phyloP scores from a whole-genome alignment of 2,888 invertebrate genomes.

The Drosophila glabriapex region DNA sequence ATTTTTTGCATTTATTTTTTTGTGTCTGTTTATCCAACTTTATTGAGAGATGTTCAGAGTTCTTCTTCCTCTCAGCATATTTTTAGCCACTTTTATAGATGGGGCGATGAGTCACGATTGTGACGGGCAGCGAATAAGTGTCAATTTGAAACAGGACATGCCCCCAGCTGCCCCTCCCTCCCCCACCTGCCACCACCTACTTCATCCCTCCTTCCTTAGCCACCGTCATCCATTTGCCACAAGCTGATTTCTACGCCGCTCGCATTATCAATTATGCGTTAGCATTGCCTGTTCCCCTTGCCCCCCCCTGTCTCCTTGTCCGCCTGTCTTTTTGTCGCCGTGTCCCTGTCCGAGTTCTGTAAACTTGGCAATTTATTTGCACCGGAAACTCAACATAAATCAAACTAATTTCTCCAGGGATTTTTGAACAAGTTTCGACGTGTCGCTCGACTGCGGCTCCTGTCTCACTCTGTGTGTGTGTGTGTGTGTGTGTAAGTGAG shows the following conservation, averaged over 20 bases:
- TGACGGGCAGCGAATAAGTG: constrained; percentile 33
- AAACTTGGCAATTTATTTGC: constrained; percentile 82
- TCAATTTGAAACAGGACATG: constrained; percentile 44
- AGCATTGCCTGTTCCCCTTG: constrained; percentile 39
- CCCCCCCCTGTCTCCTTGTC: background rate
- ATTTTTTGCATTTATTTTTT: background rate
- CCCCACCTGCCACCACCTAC: background rate
- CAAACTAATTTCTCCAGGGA: constrained; percentile 81
- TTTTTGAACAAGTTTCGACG: constrained; percentile 76
- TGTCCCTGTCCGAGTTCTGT: constrained; percentile 62
- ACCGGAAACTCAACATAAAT: constrained; percentile 82
- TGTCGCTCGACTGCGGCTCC: constrained; percentile 51
- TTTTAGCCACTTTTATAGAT: background rate
- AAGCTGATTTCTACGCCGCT: constrained; percentile 49
- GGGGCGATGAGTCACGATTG: constrained; percentile 24
- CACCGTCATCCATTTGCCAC: background rate
- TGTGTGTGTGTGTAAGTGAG: constrained; percentile 6
- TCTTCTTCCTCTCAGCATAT: background rate
- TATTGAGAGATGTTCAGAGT: constrained; percentile 1
- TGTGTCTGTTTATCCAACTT: background rate
- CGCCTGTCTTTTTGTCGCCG: background rate
- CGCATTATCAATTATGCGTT: constrained; percentile 80
- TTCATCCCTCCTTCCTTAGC: background rate
- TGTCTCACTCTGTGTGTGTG: constrained; percentile 12
- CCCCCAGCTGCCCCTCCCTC: background rate